Percentiles rank a stretch among this genome's conserved stretches.
These are phyloP conservation scores for Atlantisia rogersi DNA, from an alignment of 2,113 vertebrate genomes.

Conservation along the genomic window DNA sequence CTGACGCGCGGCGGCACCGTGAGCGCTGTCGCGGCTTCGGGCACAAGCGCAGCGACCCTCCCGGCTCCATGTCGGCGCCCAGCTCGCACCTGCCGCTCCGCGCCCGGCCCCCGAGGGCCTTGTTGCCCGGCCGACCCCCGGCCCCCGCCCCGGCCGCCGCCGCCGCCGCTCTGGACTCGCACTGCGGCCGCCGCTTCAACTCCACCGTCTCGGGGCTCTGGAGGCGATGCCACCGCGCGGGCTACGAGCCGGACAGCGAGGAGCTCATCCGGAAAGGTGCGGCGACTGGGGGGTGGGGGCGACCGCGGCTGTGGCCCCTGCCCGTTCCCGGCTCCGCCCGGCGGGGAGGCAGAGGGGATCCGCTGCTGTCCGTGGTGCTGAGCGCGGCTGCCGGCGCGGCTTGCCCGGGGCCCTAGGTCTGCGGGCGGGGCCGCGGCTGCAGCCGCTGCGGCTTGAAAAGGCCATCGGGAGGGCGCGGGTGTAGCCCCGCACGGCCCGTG, in stretches of 20 bases:
- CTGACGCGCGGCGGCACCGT: conserved; percentile 87
- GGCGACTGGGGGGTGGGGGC: background rate
- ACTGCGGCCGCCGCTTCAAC: conserved; percentile 89
- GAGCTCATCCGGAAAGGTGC: conserved; percentile 88
- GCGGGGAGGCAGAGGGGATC: background rate
- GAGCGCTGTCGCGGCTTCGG: conserved; percentile 89
- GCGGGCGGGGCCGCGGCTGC: background rate
- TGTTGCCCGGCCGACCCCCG: conserved; percentile 5
- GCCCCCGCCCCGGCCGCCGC: conserved; percentile 27
- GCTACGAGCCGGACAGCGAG: conserved; percentile 89
- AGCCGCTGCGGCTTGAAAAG: background rate
- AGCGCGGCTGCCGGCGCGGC: background rate
- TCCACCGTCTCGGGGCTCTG: conserved; percentile 89
- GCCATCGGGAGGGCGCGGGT: background rate
- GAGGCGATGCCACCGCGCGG: conserved; percentile 88
- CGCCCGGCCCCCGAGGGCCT: conserved; percentile 78
- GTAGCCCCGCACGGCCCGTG: background rate
- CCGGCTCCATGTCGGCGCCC: conserved; percentile 88
- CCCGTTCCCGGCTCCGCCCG: background rate
- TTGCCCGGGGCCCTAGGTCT: background rate
- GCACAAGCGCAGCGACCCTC: conserved; percentile 86
- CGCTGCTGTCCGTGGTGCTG: background rate
- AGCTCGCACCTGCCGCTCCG: conserved; percentile 88
- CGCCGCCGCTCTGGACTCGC: conserved; percentile 83
- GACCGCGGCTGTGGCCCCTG: too few relatives aligned